Evolutionary conservation across 2,888 invertebrate species (phyloP).

Genomic region (Diabrotica balteata): DNA sequence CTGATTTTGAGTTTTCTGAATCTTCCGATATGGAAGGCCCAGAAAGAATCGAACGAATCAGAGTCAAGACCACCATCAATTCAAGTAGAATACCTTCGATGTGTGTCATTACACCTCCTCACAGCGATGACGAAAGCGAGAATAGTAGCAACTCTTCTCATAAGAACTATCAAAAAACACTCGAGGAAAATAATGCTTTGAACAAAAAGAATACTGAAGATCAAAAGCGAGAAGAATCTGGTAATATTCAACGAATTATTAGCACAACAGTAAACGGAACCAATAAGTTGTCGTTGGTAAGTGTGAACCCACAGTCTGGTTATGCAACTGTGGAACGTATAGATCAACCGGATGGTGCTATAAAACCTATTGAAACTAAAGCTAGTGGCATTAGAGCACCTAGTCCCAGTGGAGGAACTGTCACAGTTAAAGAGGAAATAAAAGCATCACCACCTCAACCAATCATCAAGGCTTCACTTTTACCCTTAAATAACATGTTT

Average conservation of each 20-base stretch:
- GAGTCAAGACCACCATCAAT: conserved; percentile 86
- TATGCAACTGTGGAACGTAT: conserved; percentile 57
- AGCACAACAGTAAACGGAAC: conserved; percentile 41
- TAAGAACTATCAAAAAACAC: conserved; percentile 39
- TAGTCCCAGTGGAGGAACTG: conserved; percentile 57
- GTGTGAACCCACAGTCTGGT: conserved; percentile 56
- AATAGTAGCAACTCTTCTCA: conserved; percentile 50
- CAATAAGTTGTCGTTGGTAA: conserved; percentile 52
- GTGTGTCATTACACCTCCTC: conserved; percentile 89
- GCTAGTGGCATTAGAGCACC: conserved; percentile 49
- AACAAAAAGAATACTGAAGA: conserved; percentile 33
- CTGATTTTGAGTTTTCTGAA: conserved; percentile 85
- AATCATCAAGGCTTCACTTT: conserved; percentile 60
- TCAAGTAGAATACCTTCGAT: conserved; percentile 89
- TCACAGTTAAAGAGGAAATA: conserved; percentile 47
- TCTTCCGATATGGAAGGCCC: conserved; percentile 88
- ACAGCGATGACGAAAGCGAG: conserved; percentile 84
- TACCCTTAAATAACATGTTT: conserved; percentile 76
- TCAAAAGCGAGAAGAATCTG: conserved; percentile 32
- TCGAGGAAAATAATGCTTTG: conserved; percentile 41
- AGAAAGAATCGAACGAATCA: conserved; percentile 83
- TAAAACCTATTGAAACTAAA: conserved; percentile 28
- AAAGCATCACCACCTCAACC: conserved; percentile 47
- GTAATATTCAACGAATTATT: conserved; percentile 39
- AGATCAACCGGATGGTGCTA: conserved; percentile 39